phyloP scores from a whole-genome alignment of 2,113 vertebrate genomes.

The Drymodes brunneopygia region DNA sequence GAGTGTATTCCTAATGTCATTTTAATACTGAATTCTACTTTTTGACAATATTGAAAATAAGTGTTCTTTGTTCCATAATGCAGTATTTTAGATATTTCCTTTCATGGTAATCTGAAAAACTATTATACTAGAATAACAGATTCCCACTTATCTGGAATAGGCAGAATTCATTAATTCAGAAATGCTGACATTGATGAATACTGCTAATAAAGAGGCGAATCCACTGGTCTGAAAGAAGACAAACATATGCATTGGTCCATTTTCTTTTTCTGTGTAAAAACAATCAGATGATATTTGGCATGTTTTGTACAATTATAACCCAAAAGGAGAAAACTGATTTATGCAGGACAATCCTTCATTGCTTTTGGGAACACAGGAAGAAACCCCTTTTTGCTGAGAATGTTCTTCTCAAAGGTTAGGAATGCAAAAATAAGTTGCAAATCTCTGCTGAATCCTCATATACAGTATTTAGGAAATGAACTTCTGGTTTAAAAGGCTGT shows the following conservation, averaged over 20 bases:
- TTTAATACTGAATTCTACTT: not conserved
- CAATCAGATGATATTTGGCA: not conserved
- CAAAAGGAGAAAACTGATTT: not conserved
- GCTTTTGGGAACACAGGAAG: not conserved
- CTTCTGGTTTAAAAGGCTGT: not conserved
- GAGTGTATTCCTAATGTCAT: not conserved
- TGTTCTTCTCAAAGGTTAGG: not conserved
- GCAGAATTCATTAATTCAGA: not conserved
- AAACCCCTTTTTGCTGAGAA: not conserved
- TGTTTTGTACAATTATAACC: not conserved
- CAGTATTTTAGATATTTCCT: not conserved
- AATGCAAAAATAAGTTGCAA: not conserved
- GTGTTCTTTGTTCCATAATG: not conserved
- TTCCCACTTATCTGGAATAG: not conserved
- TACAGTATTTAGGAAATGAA: not conserved
- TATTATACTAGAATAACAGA: not conserved
- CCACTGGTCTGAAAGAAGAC: not conserved
- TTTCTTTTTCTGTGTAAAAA: not conserved
- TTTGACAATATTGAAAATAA: not conserved
- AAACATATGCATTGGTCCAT: not conserved
- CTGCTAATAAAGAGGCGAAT: not conserved
- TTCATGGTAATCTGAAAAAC: not conserved
- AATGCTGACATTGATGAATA: not conserved
- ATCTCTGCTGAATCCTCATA: not conserved
- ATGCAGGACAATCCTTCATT: not conserved